Evolutionary conservation across 2,888 invertebrate species (phyloP).

Genomic region (Tethea ocularis): DNA sequence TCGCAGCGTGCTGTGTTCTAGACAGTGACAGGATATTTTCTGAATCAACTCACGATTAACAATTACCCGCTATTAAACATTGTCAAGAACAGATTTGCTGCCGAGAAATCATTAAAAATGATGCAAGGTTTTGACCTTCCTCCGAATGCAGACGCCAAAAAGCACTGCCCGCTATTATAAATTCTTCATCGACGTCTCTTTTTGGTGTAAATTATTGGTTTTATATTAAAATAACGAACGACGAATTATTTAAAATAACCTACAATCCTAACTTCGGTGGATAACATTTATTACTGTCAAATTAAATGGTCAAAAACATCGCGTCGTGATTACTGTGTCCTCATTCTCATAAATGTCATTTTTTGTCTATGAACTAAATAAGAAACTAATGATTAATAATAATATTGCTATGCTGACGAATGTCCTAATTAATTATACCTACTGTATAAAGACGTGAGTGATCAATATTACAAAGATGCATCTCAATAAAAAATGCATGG

Average conservation of each 20-base stretch:
- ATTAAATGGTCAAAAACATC: constrained; percentile 47
- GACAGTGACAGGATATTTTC: constrained; percentile 26
- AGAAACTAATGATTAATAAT: constrained; percentile 6
- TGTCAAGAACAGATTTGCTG: not conserved
- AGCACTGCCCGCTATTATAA: not conserved
- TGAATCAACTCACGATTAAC: constrained; percentile 12
- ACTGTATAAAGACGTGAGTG: constrained; percentile 20
- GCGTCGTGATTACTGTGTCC: constrained; percentile 53
- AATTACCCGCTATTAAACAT: constrained; percentile 7
- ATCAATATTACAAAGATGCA: constrained; percentile 1
- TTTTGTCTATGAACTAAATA: constrained; percentile 52
- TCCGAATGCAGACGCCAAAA: not conserved
- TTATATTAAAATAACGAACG: constrained; percentile 15
- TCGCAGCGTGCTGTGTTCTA: constrained; percentile 12
- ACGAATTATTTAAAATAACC: too few relatives aligned
- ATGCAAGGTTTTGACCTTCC: constrained; percentile 5
- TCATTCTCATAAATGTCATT: constrained; percentile 56
- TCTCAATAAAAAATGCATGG: not conserved
- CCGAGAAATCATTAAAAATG: not conserved
- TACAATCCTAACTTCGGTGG: constrained; percentile 20
- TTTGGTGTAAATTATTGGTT: constrained; percentile 17
- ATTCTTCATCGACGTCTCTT: constrained; percentile 7
- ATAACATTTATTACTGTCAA: constrained; percentile 60
- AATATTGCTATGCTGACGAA: constrained; percentile 26
- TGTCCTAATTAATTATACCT: constrained; percentile 32